A percentile compares a stretch with the other conserved stretches of the same genome.
phyloP scores from a whole-genome alignment of 2,797 vertebrate species.

The Gallinago stenura region DNA sequence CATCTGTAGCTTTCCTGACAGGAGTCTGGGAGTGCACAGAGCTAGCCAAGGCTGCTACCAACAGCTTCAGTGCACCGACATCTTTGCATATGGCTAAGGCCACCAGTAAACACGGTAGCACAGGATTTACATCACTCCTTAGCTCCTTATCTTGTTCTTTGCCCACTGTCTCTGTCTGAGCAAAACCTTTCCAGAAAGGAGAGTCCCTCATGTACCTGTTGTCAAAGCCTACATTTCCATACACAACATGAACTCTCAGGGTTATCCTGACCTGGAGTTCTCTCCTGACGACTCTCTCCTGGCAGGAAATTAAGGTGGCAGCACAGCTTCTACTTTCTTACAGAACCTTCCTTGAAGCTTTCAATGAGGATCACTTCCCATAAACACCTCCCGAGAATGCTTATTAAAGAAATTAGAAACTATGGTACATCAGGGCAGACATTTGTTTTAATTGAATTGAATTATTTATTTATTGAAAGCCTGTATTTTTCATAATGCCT shows the following conservation, averaged over 20 bases:
- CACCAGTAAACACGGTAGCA: not conserved
- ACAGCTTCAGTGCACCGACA: not conserved
- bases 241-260: not conserved
- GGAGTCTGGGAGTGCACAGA: not conserved
- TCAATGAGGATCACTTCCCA: not conserved
- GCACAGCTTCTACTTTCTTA: not conserved
- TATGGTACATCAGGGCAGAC: not conserved
- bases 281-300: not conserved
- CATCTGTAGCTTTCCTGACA: not conserved
- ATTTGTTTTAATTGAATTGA: constrained; percentile 43
- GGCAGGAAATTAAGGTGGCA: not conserved
- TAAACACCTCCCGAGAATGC: not conserved
- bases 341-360: not conserved
- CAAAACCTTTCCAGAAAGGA: not conserved
- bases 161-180: not conserved
- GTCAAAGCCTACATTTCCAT: not conserved
- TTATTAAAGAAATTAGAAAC: constrained; percentile 50
- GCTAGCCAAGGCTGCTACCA: not conserved
- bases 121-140: not conserved
- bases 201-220: accelerated
- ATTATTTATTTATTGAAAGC: constrained; percentile 62
- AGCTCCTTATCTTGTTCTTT: not conserved
- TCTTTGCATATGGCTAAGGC: not conserved
- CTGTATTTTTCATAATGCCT: constrained; percentile 22
- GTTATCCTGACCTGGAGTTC: not conserved